Conservation (phyloP, 1,140 invertebrate genomes). For the Tetragnatha versicolor region DNA sequence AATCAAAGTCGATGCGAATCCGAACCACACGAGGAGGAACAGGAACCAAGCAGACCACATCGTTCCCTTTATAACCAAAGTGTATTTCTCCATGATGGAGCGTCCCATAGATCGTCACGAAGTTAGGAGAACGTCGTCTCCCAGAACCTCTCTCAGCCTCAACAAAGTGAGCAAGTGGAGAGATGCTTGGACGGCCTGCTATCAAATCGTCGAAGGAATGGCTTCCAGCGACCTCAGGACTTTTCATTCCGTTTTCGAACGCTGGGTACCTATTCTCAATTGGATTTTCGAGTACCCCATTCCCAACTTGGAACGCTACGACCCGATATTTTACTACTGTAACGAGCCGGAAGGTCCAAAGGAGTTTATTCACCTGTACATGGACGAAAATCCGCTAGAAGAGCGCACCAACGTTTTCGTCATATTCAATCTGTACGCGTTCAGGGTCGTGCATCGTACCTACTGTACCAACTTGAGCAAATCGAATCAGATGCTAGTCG, state of each 20-base stretch:
- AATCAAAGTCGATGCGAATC: neutral
- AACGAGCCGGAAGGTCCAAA: neutral
- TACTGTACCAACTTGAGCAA: neutral
- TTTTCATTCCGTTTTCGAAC: neutral
- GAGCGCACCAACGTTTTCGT: neutral
- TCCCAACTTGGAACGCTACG: neutral
- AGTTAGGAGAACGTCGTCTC: neutral
- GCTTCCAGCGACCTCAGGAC: neutral
- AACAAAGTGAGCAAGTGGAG: neutral
- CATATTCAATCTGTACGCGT: constrained; percentile 29
- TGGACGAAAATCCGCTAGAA: neutral
- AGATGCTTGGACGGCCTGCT: neutral
- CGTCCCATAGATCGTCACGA: neutral
- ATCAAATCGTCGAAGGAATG: neutral
- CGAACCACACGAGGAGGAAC: neutral
- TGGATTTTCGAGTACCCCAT: constrained; percentile 3
- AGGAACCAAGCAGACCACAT: neutral
- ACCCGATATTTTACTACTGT: neutral
- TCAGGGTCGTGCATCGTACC: neutral
- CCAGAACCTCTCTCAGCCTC: too few relatives aligned
- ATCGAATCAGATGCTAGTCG: neutral
- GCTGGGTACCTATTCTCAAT: constrained; percentile 13
- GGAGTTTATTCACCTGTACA: neutral
- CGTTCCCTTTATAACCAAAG: neutral
- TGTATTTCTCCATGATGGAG: neutral